Conservation (phyloP, 2,113 vertebrate genomes). For the Hiodon tergisus region DNA sequence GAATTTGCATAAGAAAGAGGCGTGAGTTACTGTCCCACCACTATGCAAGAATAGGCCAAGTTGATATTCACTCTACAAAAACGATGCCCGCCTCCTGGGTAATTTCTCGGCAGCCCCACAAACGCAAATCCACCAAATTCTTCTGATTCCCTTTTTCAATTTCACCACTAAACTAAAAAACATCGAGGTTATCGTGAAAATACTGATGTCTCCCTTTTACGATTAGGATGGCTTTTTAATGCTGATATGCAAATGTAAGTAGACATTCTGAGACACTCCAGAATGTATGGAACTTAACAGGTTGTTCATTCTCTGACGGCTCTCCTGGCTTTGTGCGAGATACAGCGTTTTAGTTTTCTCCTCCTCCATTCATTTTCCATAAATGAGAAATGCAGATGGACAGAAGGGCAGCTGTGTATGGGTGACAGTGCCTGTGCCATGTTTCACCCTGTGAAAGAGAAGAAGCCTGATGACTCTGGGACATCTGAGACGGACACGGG, state of each 20-base stretch:
- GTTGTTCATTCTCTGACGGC: not conserved
- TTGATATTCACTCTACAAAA: not conserved
- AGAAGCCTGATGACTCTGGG: conserved; percentile 48
- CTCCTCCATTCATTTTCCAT: not conserved
- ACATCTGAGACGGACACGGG: conserved; percentile 54
- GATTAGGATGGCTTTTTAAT: no score
- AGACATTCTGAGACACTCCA: not conserved
- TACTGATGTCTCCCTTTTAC: no score
- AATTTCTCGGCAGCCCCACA: not conserved
- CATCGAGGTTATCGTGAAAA: no score
- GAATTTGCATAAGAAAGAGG: conserved; percentile 10
- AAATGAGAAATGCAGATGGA: not conserved
- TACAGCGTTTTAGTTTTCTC: conserved; percentile 8
- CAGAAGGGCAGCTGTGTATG: not conserved
- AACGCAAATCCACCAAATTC: not conserved
- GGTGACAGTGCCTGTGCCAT: not conserved
- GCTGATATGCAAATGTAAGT: no score
- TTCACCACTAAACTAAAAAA: not conserved
- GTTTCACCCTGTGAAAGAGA: conserved; percentile 54
- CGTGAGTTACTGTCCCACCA: not conserved
- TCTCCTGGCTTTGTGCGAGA: not conserved
- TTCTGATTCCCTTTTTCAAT: not conserved
- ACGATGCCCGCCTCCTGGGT: not conserved
- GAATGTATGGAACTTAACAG: not conserved
- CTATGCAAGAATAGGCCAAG: not conserved